Evolutionary conservation across 2,113 vertebrate genomes (phyloP).

Genomic region (Crypturellus undulatus): DNA sequence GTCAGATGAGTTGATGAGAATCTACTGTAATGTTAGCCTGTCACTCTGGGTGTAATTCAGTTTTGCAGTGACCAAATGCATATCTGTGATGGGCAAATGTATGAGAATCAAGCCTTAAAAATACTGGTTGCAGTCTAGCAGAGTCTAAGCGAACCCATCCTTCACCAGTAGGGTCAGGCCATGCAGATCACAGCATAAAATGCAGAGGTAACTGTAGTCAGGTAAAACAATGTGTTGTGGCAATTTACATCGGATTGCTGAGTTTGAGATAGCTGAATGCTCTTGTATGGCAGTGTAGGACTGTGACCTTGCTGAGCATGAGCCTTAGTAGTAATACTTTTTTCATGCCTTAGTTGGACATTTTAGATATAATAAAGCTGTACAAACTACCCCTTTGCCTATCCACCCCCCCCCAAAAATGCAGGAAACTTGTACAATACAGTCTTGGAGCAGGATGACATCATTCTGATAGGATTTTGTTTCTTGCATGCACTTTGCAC

Average conservation of each 20-base stretch:
- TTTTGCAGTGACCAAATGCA: not conserved
- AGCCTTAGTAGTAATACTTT: not conserved
- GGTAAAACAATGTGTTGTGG: not conserved
- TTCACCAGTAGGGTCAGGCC: not conserved
- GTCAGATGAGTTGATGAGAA: not conserved
- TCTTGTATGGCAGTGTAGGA: not conserved
- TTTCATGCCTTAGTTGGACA: not conserved
- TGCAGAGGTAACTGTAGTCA: not conserved
- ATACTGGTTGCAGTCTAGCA: not conserved
- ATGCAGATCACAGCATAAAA: not conserved
- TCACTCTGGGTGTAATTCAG: not conserved
- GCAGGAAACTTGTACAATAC: not conserved
- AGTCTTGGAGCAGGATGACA: not conserved
- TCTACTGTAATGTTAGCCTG: not conserved
- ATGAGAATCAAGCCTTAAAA: not conserved
- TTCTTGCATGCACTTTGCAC: not conserved
- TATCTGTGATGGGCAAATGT: not conserved
- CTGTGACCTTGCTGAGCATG: not conserved
- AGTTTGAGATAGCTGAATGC: not conserved
- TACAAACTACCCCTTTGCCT: not conserved
- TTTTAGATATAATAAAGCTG: not conserved
- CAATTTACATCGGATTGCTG: not conserved
- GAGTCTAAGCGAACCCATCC: not conserved
- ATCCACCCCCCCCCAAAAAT: not conserved
- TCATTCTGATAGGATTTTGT: not conserved